Conservation (phyloP, 2,888 invertebrate genomes). For the Agriopis marginaria region DNA sequence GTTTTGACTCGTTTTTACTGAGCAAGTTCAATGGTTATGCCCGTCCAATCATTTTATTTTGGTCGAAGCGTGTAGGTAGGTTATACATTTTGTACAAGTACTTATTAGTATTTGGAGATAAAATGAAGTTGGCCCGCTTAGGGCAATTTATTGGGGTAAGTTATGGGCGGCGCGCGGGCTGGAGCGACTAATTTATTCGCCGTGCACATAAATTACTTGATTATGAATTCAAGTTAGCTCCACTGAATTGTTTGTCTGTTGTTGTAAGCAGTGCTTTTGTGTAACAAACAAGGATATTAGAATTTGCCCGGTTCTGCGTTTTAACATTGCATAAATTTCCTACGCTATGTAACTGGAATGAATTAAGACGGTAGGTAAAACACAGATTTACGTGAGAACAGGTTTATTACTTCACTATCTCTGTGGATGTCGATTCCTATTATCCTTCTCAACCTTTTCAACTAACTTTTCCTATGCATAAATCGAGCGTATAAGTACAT, state of each 20-base stretch:
- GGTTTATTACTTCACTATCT: constrained; percentile 34
- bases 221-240: constrained; percentile 86
- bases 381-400: constrained; percentile 45
- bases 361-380: constrained; percentile 43
- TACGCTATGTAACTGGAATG: constrained; percentile 45
- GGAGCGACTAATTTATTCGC: constrained; percentile 85
- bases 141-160: constrained; percentile 86
- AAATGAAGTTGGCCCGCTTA: constrained; percentile 86
- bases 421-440: constrained; percentile 37
- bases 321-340: constrained; percentile 59
- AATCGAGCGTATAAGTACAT: too few species aligned
- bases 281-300: constrained; percentile 80
- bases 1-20: too few species aligned
- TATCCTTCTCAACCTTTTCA: not conserved
- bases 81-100: constrained; percentile 63
- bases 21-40: too few species aligned
- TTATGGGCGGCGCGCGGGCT: constrained; percentile 84
- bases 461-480: not conserved
- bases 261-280: constrained; percentile 81
- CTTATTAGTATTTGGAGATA: constrained; percentile 86
- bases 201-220: constrained; percentile 87
- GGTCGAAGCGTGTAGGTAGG: constrained; percentile 74
- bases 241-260: constrained; percentile 84
- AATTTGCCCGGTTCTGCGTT: constrained; percentile 70
- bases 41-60: too few species aligned